phyloP scores from a whole-genome alignment of 2,113 vertebrate genomes.

The Bucco capensis region DNA sequence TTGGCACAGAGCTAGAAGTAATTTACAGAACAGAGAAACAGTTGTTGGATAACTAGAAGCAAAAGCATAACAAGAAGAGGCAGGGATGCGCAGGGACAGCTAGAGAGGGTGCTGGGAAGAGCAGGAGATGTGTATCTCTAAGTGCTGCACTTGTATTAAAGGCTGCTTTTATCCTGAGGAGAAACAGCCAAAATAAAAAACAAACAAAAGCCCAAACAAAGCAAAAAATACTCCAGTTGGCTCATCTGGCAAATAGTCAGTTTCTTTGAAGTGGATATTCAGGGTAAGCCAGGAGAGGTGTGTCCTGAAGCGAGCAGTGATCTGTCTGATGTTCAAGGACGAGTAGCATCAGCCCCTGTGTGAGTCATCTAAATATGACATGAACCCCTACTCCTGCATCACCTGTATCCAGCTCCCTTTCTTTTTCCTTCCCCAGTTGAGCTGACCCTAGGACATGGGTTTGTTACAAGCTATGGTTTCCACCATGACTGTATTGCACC shows the following conservation, averaged over 20 bases:
- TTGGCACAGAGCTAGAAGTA: background rate
- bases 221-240: background rate
- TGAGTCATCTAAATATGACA: fast-evolving
- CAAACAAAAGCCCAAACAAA: background rate
- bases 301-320: background rate
- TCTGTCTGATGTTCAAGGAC: fast-evolving
- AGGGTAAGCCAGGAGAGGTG: background rate
- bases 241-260: background rate
- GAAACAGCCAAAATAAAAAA: background rate
- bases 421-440: background rate
- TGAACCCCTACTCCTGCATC: background rate
- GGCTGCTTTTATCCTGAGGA: background rate
- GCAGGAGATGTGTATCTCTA: fast-evolving
- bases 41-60: background rate
- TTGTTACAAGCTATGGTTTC: background rate
- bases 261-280: background rate
- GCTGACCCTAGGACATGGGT: fast-evolving
- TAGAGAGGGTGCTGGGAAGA: background rate
- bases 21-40: constrained; percentile 15
- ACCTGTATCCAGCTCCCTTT: background rate
- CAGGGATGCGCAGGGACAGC: background rate
- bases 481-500: fast-evolving
- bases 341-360: background rate
- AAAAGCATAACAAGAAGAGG: background rate
- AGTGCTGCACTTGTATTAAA: background rate